Conservation (phyloP, 2,888 invertebrate species). For the Chesias legatella region DNA sequence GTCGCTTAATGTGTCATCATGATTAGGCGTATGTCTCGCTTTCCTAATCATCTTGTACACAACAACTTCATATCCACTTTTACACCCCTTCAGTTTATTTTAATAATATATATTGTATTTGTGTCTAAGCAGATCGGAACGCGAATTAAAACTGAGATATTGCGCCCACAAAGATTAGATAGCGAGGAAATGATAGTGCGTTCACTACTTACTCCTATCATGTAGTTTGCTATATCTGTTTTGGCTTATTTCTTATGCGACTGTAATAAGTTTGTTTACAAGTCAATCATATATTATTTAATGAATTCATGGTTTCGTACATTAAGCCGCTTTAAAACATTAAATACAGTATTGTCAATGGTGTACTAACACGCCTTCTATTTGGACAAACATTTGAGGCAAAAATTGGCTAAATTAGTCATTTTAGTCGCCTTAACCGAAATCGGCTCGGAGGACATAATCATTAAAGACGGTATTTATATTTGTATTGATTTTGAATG, state of each 20-base stretch:
- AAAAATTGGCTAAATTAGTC: too few relatives aligned
- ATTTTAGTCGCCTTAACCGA: too few relatives aligned
- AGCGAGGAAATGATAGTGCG: constrained; percentile 53
- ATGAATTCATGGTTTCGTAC: too few relatives aligned
- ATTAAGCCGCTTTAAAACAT: too few relatives aligned
- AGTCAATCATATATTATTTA: constrained; percentile 26
- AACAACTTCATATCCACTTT: constrained; percentile 27
- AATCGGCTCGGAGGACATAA: too few relatives aligned
- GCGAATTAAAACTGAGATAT: constrained; percentile 69
- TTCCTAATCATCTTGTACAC: constrained; percentile 57
- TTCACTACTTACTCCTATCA: constrained; percentile 58
- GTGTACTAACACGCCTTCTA: too few relatives aligned
- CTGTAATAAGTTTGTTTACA: constrained; percentile 31
- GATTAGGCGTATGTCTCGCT: constrained; percentile 59
- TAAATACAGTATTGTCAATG: too few relatives aligned
- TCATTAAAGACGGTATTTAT: too few relatives aligned
- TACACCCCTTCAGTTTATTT: constrained; percentile 34
- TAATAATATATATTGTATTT: constrained; percentile 34
- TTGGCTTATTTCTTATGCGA: constrained; percentile 34
- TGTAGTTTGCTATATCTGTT: constrained; percentile 45
- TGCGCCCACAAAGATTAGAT: constrained; percentile 66
- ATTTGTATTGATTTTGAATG: too few relatives aligned
- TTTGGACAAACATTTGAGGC: too few relatives aligned
- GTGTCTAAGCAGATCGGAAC: constrained; percentile 50
- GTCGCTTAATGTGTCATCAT: constrained; percentile 70